Evolutionary conservation across 2,888 invertebrate species (phyloP).

Genomic region (Phania funesta): DNA sequence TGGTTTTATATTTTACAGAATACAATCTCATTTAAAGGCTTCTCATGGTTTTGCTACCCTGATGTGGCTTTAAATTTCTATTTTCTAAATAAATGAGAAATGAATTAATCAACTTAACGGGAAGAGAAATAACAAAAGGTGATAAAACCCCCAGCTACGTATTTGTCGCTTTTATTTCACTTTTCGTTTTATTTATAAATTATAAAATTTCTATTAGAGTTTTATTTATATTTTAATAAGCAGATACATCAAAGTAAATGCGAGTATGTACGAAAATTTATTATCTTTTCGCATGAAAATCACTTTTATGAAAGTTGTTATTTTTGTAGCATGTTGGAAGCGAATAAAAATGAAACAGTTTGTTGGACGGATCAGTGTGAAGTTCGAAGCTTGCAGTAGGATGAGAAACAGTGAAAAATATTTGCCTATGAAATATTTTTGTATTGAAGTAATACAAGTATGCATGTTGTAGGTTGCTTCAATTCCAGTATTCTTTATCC

Average conservation of each 20-base stretch:
- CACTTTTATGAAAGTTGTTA: conserved; percentile 2
- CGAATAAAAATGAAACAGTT: no score
- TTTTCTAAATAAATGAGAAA: no score
- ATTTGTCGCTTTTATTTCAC: background rate
- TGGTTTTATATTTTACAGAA: conserved; percentile 8
- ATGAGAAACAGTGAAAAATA: no score
- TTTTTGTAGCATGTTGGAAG: background rate
- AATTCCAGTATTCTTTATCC: background rate
- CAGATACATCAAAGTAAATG: conserved; percentile 31
- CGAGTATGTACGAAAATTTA: conserved; percentile 29
- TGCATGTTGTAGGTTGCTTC: no score
- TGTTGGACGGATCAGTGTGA: no score
- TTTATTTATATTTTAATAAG: conserved; percentile 19
- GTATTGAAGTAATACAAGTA: no score
- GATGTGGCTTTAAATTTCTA: conserved; percentile 37
- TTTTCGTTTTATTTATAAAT: conserved; percentile 76
- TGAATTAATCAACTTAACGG: no score
- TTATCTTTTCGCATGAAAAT: conserved; percentile 31
- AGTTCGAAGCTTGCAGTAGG: no score
- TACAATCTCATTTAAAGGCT: background rate
- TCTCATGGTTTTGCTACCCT: background rate
- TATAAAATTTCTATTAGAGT: conserved; percentile 71
- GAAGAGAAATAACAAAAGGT: background rate
- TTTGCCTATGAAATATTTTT: no score
- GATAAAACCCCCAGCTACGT: conserved; percentile 14